These are phyloP conservation scores for Amazona vittata DNA, from an alignment of 2,113 vertebrate genomes.

Conservation along the genomic window DNA sequence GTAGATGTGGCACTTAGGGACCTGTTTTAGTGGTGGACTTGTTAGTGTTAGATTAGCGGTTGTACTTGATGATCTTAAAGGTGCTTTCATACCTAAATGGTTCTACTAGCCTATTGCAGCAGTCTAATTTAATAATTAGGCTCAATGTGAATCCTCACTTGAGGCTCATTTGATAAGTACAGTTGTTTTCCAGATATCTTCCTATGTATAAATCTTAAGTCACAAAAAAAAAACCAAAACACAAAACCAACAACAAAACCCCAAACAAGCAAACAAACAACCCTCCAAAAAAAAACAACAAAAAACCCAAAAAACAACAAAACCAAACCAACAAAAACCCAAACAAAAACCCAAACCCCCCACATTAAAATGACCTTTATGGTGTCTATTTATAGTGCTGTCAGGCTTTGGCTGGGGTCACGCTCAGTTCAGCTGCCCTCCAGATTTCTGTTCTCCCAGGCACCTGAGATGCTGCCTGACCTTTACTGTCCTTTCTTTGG, in stretches of 20 bases:
- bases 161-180: background rate
- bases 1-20: background rate
- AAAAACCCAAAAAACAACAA: too few species aligned
- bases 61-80: background rate
- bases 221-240: too few species aligned
- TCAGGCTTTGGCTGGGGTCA: background rate
- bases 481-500: background rate
- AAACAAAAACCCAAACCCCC: background rate
- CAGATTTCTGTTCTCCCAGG: background rate
- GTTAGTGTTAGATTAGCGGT: accelerated
- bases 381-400: background rate
- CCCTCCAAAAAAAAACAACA: too few species aligned
- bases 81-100: background rate
- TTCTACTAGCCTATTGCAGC: background rate
- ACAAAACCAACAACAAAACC: too few species aligned
- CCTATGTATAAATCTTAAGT: background rate
- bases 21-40: background rate
- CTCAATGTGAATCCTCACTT: background rate
- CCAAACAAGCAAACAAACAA: too few species aligned
- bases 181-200: background rate
- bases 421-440: background rate
- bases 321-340: background rate
- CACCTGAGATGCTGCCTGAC: background rate
- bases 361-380: background rate
- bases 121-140: background rate